Evolutionary conservation across 2,113 vertebrate genomes (phyloP).

Genomic region (Mesocricetus auratus): DNA sequence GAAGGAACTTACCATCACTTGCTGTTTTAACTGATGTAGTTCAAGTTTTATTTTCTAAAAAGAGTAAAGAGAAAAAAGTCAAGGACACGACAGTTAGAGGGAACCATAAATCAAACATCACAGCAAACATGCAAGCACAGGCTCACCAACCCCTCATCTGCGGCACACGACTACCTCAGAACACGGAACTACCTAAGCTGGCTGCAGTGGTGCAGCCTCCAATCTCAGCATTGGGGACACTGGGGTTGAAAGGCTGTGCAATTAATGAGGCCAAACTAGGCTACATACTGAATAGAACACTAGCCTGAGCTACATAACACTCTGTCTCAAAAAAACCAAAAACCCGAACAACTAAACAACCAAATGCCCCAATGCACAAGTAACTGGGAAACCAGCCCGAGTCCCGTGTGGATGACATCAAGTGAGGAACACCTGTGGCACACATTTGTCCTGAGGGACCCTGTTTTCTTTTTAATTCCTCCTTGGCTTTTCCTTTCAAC

Average conservation of each 20-base stretch:
- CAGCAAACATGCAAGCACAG: neutral
- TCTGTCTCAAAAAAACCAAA: neutral
- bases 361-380: accelerated
- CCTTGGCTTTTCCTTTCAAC: neutral
- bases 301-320: neutral
- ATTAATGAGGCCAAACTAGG: neutral
- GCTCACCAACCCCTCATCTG: neutral
- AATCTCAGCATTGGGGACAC: neutral
- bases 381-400: neutral
- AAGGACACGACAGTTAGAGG: neutral
- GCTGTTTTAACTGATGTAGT: conserved; percentile 92
- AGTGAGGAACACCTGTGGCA: neutral
- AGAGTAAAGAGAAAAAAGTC: conserved; percentile 59
- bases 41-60: conserved; percentile 96
- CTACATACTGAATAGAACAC: neutral
- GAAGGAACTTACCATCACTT: conserved; percentile 90
- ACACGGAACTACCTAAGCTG: neutral
- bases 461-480: neutral
- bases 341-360: neutral
- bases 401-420: neutral
- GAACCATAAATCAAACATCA: conserved; percentile 22
- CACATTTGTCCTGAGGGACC: neutral
- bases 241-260: neutral
- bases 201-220: neutral
- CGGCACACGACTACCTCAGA: accelerated